Conservation (phyloP, 2,113 vertebrate species). For the Micronycteris hirsuta region DNA sequence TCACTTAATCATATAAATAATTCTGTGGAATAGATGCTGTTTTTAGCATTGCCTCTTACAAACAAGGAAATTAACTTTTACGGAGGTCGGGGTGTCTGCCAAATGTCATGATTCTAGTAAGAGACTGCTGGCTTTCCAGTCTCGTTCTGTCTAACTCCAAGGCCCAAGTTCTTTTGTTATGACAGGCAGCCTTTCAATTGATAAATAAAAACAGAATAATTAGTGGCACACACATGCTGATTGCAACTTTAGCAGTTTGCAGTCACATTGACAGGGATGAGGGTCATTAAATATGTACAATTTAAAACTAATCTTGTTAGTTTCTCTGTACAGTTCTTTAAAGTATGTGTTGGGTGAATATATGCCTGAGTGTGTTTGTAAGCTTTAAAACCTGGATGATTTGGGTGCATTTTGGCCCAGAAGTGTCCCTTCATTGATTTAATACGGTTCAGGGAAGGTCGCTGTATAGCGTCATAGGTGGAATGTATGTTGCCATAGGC, state of each 20-base stretch:
- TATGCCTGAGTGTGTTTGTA: background rate
- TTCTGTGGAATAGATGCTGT: background rate
- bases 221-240: fast-evolving
- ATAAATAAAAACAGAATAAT: background rate
- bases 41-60: background rate
- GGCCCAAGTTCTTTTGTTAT: background rate
- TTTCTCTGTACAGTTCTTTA: background rate
- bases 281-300: background rate
- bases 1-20: background rate
- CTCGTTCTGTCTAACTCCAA: background rate
- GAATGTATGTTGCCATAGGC: fast-evolving
- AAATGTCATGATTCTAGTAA: background rate
- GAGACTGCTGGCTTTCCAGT: background rate
- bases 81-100: background rate
- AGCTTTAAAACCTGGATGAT: background rate
- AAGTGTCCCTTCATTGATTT: background rate
- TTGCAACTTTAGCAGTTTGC: background rate
- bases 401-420: background rate
- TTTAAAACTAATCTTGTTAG: background rate
- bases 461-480: fast-evolving
- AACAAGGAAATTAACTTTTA: background rate
- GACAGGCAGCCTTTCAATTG: background rate
- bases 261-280: background rate
- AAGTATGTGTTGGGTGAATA: background rate
- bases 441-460: background rate